phyloP scores from a whole-genome alignment of 2,797 vertebrate species.

The Smutsia temminckii region DNA sequence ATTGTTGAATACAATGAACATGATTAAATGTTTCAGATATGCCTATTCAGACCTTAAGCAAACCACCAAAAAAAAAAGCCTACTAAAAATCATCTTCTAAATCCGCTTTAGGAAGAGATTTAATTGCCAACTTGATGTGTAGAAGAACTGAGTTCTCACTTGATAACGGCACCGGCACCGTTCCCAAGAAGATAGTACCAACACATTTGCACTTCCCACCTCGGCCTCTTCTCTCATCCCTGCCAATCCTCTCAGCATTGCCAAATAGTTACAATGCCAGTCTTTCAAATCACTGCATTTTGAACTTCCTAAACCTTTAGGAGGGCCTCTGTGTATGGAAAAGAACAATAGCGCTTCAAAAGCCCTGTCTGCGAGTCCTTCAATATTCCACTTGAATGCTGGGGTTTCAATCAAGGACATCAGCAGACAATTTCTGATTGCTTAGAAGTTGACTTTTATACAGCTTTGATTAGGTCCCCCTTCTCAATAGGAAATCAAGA shows the following conservation, averaged over 20 bases:
- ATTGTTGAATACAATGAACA: slow-evolving; percentile 85
- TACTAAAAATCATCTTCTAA: slow-evolving; percentile 74
- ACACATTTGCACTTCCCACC: slow-evolving; percentile 24
- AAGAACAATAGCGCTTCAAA: slow-evolving; percentile 79
- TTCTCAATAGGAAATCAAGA: slow-evolving; percentile 77
- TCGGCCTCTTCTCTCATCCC: slow-evolving; percentile 15
- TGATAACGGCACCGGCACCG: neutral
- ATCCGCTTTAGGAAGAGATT: slow-evolving; percentile 68
- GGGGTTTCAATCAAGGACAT: slow-evolving; percentile 74
- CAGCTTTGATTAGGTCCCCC: slow-evolving; percentile 72
- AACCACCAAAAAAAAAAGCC: slow-evolving; percentile 64
- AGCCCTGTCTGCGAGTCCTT: slow-evolving; percentile 67
- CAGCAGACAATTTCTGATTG: slow-evolving; percentile 76
- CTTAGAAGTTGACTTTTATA: slow-evolving; percentile 78
- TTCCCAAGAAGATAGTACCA: slow-evolving; percentile 41
- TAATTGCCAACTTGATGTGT: slow-evolving; percentile 60
- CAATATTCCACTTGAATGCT: slow-evolving; percentile 74
- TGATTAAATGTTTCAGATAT: slow-evolving; percentile 85
- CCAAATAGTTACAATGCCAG: slow-evolving; percentile 69
- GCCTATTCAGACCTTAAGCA: slow-evolving; percentile 82
- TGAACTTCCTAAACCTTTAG: slow-evolving; percentile 73
- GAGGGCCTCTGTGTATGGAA: slow-evolving; percentile 40
- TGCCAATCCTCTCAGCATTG: neutral
- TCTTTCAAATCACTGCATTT: slow-evolving; percentile 60
- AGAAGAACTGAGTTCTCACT: slow-evolving; percentile 45